A percentile compares a stretch with the other conserved stretches of the same genome.
These are phyloP conservation scores for Aphidius ervi DNA, from an alignment of 1,140 invertebrate species.

Conservation along the genomic window DNA sequence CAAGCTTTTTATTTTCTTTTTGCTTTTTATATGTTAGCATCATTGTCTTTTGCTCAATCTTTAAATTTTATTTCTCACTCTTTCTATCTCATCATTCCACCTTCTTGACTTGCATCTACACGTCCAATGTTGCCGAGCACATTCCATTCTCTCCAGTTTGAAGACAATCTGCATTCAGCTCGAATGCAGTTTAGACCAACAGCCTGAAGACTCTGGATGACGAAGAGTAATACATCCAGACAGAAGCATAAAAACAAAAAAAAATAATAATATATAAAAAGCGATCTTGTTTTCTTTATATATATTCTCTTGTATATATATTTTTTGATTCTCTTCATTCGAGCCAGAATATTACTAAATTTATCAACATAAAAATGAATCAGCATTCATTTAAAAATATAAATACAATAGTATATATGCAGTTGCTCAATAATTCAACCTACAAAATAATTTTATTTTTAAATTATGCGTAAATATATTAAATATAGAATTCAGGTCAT, in stretches of 20 bases:
- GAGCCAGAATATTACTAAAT: slow-evolving; percentile 3
- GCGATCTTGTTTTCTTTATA: slow-evolving; percentile 5
- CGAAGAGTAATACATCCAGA: slow-evolving; percentile 2
- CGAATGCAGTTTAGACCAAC: no score
- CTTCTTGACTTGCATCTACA: slow-evolving; percentile 8
- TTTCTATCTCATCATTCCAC: no score
- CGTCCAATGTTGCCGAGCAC: neutral
- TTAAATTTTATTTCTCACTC: no score
- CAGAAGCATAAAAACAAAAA: neutral
- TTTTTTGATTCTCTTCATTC: neutral
- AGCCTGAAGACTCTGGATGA: no score
- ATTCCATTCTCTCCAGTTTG: slow-evolving; percentile 21
- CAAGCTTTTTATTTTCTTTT: neutral
- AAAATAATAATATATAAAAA: slow-evolving; percentile 5
- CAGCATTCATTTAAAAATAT: slow-evolving; percentile 9
- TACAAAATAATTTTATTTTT: no score
- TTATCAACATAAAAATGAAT: slow-evolving; percentile 11
- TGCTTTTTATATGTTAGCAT: slow-evolving; percentile 1
- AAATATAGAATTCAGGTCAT: no score
- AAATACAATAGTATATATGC: neutral
- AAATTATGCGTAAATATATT: no score
- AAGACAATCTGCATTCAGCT: slow-evolving; percentile 26
- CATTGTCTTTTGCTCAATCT: neutral
- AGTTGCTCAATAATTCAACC: no score
- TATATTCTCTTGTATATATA: neutral